Percentiles rank a stretch among this genome's conserved stretches.
These are phyloP conservation scores for Catharus fuscescens DNA, from an alignment of 2,113 vertebrate species.

Conservation along the genomic window DNA sequence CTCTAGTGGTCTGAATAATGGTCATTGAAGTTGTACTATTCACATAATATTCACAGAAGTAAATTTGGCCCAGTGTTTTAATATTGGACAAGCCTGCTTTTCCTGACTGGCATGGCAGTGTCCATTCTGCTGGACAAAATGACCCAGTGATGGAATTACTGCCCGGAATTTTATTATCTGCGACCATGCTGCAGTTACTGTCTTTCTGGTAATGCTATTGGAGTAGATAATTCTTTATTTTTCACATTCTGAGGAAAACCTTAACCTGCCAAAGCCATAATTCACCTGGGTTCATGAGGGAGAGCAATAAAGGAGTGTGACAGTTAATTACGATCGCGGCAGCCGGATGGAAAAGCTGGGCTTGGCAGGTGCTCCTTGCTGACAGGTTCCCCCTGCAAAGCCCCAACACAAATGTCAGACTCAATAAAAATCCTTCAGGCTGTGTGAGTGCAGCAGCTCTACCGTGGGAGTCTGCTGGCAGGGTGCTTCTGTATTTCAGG, in stretches of 20 bases:
- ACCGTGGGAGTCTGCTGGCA: constrained; percentile 11
- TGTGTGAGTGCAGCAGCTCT: neutral
- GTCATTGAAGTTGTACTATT: neutral
- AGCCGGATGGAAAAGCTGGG: neutral
- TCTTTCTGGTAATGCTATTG: neutral
- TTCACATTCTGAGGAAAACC: neutral
- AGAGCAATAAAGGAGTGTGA: constrained; percentile 51
- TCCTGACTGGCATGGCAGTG: neutral
- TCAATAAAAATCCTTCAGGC: constrained; percentile 59
- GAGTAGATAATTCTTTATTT: neutral
- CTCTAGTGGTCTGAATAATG: neutral
- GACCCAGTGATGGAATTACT: neutral
- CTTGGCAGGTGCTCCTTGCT: constrained; percentile 66
- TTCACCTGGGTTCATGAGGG: constrained; percentile 4
- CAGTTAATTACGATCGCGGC: constrained; percentile 19
- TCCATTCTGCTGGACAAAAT: neutral
- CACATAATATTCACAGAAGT: neutral
- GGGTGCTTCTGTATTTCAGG: neutral
- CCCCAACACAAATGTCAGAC: constrained; percentile 48
- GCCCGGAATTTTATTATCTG: neutral
- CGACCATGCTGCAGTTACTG: neutral
- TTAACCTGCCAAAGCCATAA: neutral
- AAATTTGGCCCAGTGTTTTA: neutral
- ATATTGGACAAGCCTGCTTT: neutral
- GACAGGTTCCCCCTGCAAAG: constrained; percentile 52